Evolutionary conservation across 2,113 vertebrate genomes (phyloP).

Genomic region (Protobothrops flavoviridis): DNA sequence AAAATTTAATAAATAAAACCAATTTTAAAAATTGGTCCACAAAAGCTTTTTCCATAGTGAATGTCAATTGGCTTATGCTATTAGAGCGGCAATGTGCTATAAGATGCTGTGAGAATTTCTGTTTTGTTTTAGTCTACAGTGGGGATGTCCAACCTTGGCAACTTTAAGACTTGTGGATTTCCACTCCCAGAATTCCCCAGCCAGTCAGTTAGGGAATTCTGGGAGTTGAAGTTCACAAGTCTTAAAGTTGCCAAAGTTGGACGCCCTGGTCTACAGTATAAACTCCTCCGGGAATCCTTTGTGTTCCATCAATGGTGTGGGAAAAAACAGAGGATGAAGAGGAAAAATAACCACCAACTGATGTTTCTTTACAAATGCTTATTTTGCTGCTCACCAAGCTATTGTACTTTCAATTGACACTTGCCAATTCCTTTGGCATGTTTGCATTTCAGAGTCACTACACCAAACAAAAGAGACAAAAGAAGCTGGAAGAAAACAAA

Average conservation of each 20-base stretch:
- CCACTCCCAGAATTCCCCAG: background rate
- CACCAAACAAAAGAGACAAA: background rate
- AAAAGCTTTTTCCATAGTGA: background rate
- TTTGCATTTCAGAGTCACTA: background rate
- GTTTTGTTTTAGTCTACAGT: background rate
- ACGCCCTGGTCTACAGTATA: background rate
- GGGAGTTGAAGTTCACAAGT: background rate
- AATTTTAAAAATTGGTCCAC: background rate
- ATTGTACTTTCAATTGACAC: background rate
- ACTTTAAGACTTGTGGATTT: background rate
- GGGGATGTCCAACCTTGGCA: background rate
- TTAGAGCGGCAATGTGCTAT: background rate
- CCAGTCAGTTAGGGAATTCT: background rate
- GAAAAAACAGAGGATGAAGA: background rate
- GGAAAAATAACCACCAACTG: background rate
- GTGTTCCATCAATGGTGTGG: background rate
- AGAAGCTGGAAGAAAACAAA: background rate
- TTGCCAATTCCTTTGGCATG: background rate
- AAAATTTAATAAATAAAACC: background rate
- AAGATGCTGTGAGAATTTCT: background rate
- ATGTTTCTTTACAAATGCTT: background rate
- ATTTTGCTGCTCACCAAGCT: background rate
- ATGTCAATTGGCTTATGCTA: background rate
- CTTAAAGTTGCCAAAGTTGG: background rate
- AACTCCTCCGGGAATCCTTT: background rate